These are phyloP conservation scores for Galaxias olidus DNA, from an alignment of 2,797 vertebrate genomes.

Conservation along the genomic window DNA sequence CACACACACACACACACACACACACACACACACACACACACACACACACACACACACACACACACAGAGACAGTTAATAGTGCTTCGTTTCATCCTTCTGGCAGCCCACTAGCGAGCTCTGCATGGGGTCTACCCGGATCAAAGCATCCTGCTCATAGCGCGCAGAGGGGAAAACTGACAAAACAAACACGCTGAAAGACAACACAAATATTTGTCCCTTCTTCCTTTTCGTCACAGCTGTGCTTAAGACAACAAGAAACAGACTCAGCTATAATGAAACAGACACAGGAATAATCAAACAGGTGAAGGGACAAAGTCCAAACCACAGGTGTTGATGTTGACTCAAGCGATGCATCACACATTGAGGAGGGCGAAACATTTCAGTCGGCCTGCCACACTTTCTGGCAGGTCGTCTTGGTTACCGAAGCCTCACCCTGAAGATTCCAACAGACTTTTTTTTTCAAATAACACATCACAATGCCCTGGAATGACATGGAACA, in stretches of 20 bases:
- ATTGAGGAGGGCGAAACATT: constrained; percentile 32
- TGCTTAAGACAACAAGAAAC: constrained; percentile 28
- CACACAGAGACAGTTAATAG: not conserved
- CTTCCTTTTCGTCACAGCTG: constrained; percentile 29
- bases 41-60: not conserved
- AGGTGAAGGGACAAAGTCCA: constrained; percentile 25
- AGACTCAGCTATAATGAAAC: constrained; percentile 34
- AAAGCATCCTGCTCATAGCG: constrained; percentile 49
- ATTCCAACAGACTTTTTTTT: constrained; percentile 13
- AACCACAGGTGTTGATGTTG: constrained; percentile 33
- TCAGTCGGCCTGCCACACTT: constrained; percentile 7
- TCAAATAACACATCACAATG: constrained; percentile 11
- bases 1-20: constrained; percentile 15
- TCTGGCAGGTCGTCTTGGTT: constrained; percentile 5
- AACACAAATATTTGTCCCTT: constrained; percentile 18
- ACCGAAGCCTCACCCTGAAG: constrained; percentile 7
- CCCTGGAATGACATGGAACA: not conserved
- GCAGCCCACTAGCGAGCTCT: constrained; percentile 17
- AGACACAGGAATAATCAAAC: constrained; percentile 1
- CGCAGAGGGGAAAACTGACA: constrained; percentile 40
- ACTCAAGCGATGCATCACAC: constrained; percentile 10
- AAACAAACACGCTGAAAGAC: constrained; percentile 52
- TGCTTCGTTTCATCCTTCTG: not conserved
- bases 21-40: not conserved
- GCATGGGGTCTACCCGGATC: constrained; percentile 44